These are phyloP conservation scores for Dolichopus griseipennis DNA, from an alignment of 2,888 invertebrate species.

Conservation along the genomic window DNA sequence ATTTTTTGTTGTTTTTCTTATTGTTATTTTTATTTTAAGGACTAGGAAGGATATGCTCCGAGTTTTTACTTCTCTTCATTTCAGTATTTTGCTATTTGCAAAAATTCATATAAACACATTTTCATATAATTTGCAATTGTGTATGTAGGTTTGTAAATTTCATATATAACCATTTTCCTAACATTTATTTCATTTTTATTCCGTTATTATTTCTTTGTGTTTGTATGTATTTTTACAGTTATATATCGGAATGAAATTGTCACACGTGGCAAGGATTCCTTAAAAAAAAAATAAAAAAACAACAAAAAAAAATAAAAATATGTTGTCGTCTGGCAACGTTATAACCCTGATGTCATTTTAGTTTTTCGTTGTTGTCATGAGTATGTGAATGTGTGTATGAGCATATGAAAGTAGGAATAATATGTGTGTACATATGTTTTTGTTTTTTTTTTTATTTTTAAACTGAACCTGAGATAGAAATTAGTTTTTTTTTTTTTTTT, in stretches of 20 bases:
- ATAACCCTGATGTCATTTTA: background rate
- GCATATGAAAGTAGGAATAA: too few species aligned
- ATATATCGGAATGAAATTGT: background rate
- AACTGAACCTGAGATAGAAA: constrained; percentile 2
- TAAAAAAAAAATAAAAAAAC: too few species aligned
- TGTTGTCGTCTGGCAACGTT: constrained; percentile 1
- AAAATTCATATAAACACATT: too few species aligned
- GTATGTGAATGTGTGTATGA: background rate
- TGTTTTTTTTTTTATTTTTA: background rate
- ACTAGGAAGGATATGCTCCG: background rate
- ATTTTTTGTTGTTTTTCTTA: too few species aligned
- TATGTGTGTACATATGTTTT: background rate
- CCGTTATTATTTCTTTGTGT: background rate
- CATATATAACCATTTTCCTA: too few species aligned
- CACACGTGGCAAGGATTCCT: constrained; percentile 2
- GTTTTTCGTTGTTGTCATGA: background rate
- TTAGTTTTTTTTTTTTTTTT: constrained; percentile 2
- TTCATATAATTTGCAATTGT: too few species aligned
- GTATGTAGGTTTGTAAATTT: too few species aligned
- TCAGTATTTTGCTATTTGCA: too few species aligned
- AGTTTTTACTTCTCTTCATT: too few species aligned
- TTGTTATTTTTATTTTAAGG: too few species aligned
- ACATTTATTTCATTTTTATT: too few species aligned
- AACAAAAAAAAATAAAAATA: too few species aligned
- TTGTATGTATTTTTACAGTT: background rate